Evolutionary conservation across 2,888 invertebrate species (phyloP).

Genomic region (Apodemia mormo): DNA sequence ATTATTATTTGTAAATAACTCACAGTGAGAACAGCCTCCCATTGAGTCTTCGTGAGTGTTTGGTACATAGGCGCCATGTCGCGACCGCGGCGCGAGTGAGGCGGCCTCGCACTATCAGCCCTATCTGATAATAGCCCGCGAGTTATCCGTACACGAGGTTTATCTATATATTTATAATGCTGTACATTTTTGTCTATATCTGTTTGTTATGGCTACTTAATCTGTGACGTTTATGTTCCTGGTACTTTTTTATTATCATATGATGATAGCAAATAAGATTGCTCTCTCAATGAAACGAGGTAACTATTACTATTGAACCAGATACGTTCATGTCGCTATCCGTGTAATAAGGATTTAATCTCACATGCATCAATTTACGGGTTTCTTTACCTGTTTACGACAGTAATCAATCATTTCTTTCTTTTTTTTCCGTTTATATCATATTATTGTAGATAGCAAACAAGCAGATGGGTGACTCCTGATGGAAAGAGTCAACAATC

Average conservation of each 20-base stretch:
- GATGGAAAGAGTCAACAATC: too few relatives aligned
- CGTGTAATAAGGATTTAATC: too few relatives aligned
- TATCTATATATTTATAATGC: conserved; percentile 11
- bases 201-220: neutral
- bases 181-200: neutral
- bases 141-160: conserved; percentile 21
- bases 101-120: conserved; percentile 5
- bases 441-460: too few relatives aligned
- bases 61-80: conserved; percentile 59
- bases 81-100: conserved; percentile 29
- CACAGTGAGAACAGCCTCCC: conserved; percentile 66
- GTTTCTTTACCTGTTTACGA: too few relatives aligned
- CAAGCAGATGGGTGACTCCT: too few relatives aligned
- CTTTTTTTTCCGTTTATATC: too few relatives aligned
- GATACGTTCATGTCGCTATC: too few relatives aligned
- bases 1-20: conserved; percentile 40
- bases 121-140: conserved; percentile 12
- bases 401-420: too few relatives aligned
- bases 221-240: neutral
- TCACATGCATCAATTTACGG: too few relatives aligned
- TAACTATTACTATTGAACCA: too few relatives aligned
- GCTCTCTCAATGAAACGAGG: too few relatives aligned
- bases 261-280: neutral
- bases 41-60: conserved; percentile 64
- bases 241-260: neutral